Conservation (phyloP, 2,797 vertebrate genomes). For the Premnoplex brunnescens region DNA sequence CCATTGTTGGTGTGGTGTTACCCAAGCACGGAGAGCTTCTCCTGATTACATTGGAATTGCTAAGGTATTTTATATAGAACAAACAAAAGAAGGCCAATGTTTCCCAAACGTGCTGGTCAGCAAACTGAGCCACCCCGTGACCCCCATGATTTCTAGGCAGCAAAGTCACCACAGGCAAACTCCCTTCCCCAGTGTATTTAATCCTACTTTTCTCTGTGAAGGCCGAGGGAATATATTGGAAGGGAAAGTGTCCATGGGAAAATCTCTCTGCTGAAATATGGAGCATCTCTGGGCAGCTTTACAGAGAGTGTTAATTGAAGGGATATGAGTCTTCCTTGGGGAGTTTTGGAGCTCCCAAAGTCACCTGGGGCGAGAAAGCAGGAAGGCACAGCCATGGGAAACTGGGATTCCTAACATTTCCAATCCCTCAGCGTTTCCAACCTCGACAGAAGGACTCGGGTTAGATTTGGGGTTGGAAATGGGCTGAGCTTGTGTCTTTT, state of each 20-base stretch:
- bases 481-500: background rate
- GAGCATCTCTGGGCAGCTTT: background rate
- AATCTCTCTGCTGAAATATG: background rate
- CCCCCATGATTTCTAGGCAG: background rate
- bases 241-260: background rate
- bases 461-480: background rate
- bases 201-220: background rate
- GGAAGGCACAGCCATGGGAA: background rate
- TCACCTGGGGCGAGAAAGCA: background rate
- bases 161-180: background rate
- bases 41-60: background rate
- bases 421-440: background rate
- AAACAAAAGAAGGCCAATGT: background rate
- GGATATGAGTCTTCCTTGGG: accelerated
- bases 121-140: background rate
- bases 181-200: accelerated
- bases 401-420: background rate
- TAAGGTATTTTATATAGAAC: background rate
- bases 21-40: accelerated
- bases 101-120: background rate
- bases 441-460: accelerated
- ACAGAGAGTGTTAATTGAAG: background rate
- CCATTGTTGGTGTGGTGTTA: accelerated
- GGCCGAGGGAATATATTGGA: accelerated
- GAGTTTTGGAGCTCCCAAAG: background rate